phyloP scores from a whole-genome alignment of 2,113 vertebrate genomes.

The Hypocryptadius cinnamomeus region DNA sequence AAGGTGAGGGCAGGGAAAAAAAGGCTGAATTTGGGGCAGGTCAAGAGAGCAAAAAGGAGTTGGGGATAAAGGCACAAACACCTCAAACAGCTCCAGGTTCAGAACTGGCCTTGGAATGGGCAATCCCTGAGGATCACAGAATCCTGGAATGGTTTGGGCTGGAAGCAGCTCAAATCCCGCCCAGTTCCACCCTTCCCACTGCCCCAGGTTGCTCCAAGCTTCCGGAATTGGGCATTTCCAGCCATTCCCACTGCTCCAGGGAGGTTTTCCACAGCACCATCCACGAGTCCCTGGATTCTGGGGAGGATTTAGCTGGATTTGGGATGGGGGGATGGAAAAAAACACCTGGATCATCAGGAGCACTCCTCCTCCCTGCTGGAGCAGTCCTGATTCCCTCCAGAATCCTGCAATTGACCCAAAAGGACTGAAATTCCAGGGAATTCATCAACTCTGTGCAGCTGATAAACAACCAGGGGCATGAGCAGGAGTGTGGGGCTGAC shows the following conservation, averaged over 20 bases:
- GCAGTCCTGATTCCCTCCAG: neutral
- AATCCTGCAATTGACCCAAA: neutral
- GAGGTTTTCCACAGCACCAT: neutral
- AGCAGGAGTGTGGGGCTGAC: neutral
- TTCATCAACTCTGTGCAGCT: neutral
- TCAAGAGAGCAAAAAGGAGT: neutral
- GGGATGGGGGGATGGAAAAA: neutral
- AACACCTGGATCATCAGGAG: neutral
- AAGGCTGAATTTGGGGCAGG: neutral
- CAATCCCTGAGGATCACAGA: neutral
- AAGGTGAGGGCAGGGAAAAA: neutral
- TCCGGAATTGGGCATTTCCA: neutral
- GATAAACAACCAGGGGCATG: neutral
- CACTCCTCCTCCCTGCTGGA: neutral
- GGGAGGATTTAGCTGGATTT: neutral
- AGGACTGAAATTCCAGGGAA: neutral
- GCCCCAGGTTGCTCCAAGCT: neutral
- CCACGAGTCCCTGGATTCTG: neutral
- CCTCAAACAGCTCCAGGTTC: neutral
- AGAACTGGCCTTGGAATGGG: rapidly evolving
- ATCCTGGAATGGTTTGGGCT: neutral
- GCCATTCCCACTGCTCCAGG: neutral
- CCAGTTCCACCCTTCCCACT: neutral
- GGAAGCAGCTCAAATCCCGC: neutral
- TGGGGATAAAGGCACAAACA: neutral